These are phyloP conservation scores for Neolamprologus longior DNA, from an alignment of 2,113 vertebrate genomes.

Conservation along the genomic window DNA sequence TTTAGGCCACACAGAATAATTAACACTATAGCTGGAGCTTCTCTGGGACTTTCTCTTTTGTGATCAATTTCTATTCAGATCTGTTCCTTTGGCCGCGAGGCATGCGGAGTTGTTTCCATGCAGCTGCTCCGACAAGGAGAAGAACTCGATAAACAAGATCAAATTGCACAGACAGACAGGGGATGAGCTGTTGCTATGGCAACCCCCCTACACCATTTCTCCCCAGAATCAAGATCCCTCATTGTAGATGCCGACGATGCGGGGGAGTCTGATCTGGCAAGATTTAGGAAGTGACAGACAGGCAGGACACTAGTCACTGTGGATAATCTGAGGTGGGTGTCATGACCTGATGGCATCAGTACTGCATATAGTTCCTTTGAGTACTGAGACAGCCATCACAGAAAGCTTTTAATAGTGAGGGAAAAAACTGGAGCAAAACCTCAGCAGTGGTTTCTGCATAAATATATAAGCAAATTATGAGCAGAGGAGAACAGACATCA, in stretches of 20 bases:
- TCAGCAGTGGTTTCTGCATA: not conserved
- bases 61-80: slow-evolving; percentile 20
- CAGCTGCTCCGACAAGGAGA: slow-evolving; percentile 20
- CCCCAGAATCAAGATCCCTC: slow-evolving; percentile 19
- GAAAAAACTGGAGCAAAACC: not conserved
- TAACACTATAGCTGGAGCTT: not conserved
- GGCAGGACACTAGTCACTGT: not conserved
- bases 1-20: not conserved
- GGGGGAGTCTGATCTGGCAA: slow-evolving; percentile 8
- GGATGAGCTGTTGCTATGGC: slow-evolving; percentile 55
- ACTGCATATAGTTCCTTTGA: not conserved
- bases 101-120: slow-evolving; percentile 27
- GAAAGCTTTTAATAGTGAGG: not conserved
- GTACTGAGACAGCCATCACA: not conserved
- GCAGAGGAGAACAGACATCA: not conserved
- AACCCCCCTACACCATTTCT: slow-evolving; percentile 22
- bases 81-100: not conserved
- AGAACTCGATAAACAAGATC: slow-evolving; percentile 60
- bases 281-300: slow-evolving; percentile 19
- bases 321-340: slow-evolving; percentile 2
- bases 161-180: slow-evolving; percentile 45
- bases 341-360: not conserved
- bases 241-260: not conserved
- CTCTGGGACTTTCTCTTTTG: not conserved
- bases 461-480: not conserved